Conservation (phyloP, 2,888 invertebrate genomes). For the Hypselothyrea guttata region DNA sequence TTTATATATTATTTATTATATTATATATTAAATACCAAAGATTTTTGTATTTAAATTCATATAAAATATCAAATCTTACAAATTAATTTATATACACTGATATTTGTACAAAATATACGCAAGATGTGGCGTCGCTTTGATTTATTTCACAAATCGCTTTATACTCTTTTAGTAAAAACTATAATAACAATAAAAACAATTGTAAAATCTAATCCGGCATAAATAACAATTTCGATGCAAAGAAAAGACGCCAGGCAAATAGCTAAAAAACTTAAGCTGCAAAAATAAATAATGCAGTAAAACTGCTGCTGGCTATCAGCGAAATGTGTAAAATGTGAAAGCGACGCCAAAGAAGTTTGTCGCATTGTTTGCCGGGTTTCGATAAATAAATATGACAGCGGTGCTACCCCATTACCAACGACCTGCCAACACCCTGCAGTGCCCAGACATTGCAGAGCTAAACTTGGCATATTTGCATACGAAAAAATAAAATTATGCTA, state of each 20-base stretch:
- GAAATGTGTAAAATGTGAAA: constrained; percentile 18
- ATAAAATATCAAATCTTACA: no score
- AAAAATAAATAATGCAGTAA: constrained; percentile 35
- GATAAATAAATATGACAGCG: constrained; percentile 65
- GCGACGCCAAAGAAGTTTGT: constrained; percentile 71
- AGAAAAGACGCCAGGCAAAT: constrained; percentile 3
- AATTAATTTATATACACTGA: no score
- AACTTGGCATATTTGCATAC: constrained; percentile 73
- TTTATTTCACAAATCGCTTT: no score
- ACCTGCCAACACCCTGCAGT: background rate
- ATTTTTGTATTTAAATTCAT: no score
- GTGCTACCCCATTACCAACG: constrained; percentile 33
- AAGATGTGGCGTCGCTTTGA: no score
- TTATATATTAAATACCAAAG: no score
- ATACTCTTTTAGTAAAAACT: background rate
- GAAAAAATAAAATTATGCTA: constrained; percentile 45
- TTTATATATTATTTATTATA: no score
- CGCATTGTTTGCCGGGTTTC: constrained; percentile 55
- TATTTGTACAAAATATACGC: no score
- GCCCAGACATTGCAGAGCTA: constrained; percentile 34
- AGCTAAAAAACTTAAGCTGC: constrained; percentile 26
- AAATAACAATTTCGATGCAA: constrained; percentile 40
- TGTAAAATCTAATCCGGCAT: constrained; percentile 45
- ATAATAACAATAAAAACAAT: background rate
- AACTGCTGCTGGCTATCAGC: constrained; percentile 24